A percentile compares a stretch with the other conserved stretches of the same genome.
Evolutionary conservation across 2,113 vertebrate species (phyloP).

Genomic region (Leptosomus discolor): DNA sequence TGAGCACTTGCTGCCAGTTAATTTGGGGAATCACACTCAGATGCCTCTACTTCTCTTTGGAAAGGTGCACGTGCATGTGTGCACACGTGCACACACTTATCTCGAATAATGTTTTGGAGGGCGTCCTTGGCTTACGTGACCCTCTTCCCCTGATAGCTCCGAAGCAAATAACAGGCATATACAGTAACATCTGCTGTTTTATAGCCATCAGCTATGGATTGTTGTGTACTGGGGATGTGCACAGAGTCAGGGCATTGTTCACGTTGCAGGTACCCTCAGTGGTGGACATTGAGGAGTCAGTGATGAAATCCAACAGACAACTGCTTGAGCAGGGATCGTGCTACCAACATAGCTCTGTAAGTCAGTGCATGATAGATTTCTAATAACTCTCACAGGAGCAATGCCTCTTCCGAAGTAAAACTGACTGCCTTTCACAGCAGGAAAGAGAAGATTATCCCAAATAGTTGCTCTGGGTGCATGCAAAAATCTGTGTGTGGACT

Average conservation of each 20-base stretch:
- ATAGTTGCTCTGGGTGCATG: neutral
- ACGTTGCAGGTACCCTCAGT: rapidly evolving
- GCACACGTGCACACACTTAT: neutral
- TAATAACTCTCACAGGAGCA: neutral
- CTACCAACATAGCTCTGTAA: neutral
- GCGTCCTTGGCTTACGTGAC: neutral
- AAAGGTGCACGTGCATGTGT: neutral
- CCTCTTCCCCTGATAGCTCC: neutral
- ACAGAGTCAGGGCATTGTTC: rapidly evolving
- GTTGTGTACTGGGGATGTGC: neutral
- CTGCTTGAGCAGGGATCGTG: neutral
- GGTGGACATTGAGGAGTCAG: neutral
- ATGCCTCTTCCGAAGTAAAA: neutral
- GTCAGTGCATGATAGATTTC: neutral
- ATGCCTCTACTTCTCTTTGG: neutral
- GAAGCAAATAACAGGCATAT: neutral
- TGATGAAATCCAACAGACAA: neutral
- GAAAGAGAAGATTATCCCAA: neutral
- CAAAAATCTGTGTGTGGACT: neutral
- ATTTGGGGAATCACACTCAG: neutral
- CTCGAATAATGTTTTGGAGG: neutral
- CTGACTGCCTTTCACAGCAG: neutral
- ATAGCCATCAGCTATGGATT: neutral
- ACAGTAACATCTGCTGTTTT: neutral
- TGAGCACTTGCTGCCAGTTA: neutral